phyloP scores from a whole-genome alignment of 2,797 vertebrate species.

The Carcharodon carcharias region DNA sequence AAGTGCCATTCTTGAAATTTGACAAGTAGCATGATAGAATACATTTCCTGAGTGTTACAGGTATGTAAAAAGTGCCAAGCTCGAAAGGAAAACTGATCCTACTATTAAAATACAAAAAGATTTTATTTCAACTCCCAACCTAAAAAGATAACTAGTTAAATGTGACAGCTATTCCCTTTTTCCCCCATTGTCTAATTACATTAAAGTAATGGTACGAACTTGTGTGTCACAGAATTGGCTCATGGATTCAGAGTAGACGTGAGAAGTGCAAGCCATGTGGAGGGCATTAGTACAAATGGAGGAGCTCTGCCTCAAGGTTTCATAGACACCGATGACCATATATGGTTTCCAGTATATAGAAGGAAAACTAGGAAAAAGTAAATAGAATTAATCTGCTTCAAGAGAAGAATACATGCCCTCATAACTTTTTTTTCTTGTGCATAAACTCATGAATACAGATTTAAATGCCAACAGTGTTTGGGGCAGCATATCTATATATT shows the following conservation, averaged over 20 bases:
- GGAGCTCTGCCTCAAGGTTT: conserved; percentile 50
- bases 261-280: conserved; percentile 59
- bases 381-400: conserved; percentile 11
- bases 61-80: neutral
- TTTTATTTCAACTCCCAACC: neutral
- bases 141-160: neutral
- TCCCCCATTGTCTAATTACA: neutral
- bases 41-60: neutral
- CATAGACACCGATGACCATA: conserved; percentile 59
- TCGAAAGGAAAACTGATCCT: neutral
- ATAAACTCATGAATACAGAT: neutral
- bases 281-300: conserved; percentile 46
- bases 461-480: neutral
- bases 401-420: neutral
- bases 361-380: conserved; percentile 51
- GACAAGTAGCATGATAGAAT: neutral
- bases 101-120: neutral
- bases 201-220: conserved; percentile 47
- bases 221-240: conserved; percentile 63
- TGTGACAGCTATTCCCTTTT: neutral
- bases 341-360: conserved; percentile 64
- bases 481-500: neutral
- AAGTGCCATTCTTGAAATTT: neutral
- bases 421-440: neutral
- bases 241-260: conserved; percentile 63